phyloP scores from a whole-genome alignment of 2,113 vertebrate genomes.

The Acanthochromis polyacanthus region DNA sequence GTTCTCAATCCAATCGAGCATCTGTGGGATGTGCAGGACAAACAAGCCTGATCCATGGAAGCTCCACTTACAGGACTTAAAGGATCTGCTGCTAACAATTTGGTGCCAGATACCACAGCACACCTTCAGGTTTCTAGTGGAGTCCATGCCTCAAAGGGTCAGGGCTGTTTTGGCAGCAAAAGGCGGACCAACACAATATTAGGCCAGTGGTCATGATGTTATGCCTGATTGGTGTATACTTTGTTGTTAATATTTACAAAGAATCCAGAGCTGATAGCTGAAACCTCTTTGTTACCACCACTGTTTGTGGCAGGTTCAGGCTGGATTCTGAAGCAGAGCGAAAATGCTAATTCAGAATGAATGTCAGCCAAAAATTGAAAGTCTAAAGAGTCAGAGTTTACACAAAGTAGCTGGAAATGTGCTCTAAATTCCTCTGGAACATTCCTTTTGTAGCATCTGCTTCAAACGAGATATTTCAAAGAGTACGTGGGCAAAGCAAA shows the following conservation, averaged over 20 bases:
- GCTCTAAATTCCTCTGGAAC: constrained; percentile 7
- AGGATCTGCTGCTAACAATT: too few relatives aligned
- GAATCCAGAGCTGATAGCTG: not conserved
- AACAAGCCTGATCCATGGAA: too few relatives aligned
- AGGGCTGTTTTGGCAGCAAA: too few relatives aligned
- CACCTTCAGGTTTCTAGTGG: too few relatives aligned
- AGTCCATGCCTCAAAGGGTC: too few relatives aligned
- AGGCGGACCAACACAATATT: too few relatives aligned
- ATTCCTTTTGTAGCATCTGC: constrained; percentile 36
- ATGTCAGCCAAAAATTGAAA: constrained; percentile 8
- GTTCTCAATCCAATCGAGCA: too few relatives aligned
- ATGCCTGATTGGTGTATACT: too few relatives aligned
- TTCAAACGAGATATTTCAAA: constrained; percentile 43
- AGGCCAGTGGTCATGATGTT: too few relatives aligned
- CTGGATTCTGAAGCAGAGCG: constrained; percentile 5
- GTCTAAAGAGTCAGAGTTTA: not conserved
- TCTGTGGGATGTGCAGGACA: too few relatives aligned
- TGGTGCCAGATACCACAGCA: too few relatives aligned
- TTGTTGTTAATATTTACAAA: not conserved
- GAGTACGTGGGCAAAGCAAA: constrained; percentile 2
- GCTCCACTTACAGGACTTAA: too few relatives aligned
- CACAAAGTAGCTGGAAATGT: constrained; percentile 9
- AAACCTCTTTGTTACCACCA: not conserved
- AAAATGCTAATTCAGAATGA: constrained; percentile 26
- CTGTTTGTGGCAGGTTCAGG: not conserved